These are phyloP conservation scores for Melospiza georgiana DNA, from an alignment of 2,113 vertebrate species.

Conservation along the genomic window DNA sequence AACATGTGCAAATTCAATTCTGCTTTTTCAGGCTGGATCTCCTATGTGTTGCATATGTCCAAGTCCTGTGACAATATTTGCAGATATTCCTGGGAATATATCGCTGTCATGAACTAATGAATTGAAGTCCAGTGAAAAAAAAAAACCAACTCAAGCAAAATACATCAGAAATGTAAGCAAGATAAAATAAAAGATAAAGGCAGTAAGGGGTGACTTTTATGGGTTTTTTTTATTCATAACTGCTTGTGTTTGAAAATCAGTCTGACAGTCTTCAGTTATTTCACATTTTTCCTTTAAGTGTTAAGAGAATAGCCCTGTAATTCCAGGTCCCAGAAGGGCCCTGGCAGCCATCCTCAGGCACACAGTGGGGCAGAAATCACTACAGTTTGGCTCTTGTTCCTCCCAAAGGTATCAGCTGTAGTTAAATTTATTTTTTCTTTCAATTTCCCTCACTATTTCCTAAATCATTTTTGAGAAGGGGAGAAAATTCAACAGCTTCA, in stretches of 20 bases:
- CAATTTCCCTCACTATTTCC: not conserved
- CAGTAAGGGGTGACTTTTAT: not conserved
- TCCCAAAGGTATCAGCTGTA: not conserved
- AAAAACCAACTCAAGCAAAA: not conserved
- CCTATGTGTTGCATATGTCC: not conserved
- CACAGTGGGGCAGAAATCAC: not conserved
- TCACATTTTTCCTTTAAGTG: not conserved
- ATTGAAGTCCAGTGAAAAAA: not conserved
- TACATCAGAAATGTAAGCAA: not conserved
- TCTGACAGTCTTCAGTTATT: not conserved
- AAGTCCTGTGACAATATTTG: not conserved
- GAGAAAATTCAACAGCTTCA: not conserved
- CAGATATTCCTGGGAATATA: not conserved
- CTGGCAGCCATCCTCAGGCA: not conserved
- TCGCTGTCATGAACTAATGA: not conserved
- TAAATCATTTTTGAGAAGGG: not conserved
- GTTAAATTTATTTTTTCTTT: not conserved
- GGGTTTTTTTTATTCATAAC: not conserved
- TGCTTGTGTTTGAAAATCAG: not conserved
- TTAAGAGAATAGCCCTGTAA: not conserved
- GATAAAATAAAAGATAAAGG: not conserved
- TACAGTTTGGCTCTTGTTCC: not conserved
- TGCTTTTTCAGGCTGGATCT: not conserved
- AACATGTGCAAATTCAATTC: not conserved
- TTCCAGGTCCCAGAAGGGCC: not conserved